Conservation (phyloP, 2,113 vertebrate genomes). For the Capreolus pygargus region DNA sequence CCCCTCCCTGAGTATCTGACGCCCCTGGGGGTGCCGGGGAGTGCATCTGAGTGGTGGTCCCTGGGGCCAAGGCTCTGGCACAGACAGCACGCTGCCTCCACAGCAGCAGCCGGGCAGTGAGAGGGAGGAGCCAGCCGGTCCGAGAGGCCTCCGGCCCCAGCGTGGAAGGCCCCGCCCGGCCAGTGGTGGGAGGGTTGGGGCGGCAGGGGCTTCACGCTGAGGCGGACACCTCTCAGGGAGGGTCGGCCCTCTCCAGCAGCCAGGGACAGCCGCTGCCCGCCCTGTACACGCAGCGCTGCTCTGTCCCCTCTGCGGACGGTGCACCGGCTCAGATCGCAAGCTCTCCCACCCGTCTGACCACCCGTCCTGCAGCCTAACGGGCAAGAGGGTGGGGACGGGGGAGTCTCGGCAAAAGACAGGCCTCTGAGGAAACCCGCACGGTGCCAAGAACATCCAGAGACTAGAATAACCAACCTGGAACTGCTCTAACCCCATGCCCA, state of each 20-base stretch:
- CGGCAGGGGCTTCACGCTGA: neutral
- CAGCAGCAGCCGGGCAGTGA: fast-evolving
- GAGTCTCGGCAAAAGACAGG: neutral
- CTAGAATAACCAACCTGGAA: neutral
- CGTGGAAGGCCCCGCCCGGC: fast-evolving
- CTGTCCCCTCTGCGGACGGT: fast-evolving
- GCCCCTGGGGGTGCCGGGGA: fast-evolving
- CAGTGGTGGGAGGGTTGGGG: neutral
- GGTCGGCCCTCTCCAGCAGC: fast-evolving
- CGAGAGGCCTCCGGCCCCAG: neutral
- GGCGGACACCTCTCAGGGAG: neutral
- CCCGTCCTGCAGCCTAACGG: fast-evolving
- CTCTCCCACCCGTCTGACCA: neutral
- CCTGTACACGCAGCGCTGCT: fast-evolving
- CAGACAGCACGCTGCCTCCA: fast-evolving
- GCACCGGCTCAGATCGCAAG: fast-evolving
- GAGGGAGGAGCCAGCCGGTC: neutral
- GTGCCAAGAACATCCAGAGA: fast-evolving
- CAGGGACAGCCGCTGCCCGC: fast-evolving
- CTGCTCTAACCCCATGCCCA: fast-evolving
- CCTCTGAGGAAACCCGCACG: fast-evolving
- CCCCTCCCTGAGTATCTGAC: neutral
- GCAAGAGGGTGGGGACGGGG: neutral
- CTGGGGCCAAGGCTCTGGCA: neutral
- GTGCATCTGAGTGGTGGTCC: fast-evolving